Conservation (phyloP, 2,113 vertebrate species). For the Gambusia affinis region DNA sequence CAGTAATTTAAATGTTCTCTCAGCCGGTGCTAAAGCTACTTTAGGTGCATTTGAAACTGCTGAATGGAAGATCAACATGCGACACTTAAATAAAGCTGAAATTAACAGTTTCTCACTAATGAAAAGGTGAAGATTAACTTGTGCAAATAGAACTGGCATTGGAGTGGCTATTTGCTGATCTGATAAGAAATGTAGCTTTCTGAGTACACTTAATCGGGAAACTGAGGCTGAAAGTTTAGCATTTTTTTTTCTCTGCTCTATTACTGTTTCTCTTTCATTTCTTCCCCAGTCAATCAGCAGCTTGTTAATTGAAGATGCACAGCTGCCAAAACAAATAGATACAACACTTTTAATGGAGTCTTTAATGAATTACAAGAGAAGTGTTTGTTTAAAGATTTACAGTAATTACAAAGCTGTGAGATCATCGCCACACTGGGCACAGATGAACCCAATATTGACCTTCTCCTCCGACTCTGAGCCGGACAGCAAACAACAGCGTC, state of each 20-base stretch:
- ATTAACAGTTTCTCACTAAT: too few relatives aligned
- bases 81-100: too few relatives aligned
- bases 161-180: too few relatives aligned
- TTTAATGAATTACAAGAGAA: conserved; percentile 18
- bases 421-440: not conserved
- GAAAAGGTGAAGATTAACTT: too few relatives aligned
- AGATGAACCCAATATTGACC: conserved; percentile 16
- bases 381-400: conserved; percentile 16
- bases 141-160: too few relatives aligned
- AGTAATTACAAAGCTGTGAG: not conserved
- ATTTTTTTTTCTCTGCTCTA: not conserved
- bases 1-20: too few relatives aligned
- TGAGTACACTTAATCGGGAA: not conserved
- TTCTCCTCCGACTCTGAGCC: conserved; percentile 7
- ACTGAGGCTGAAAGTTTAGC: not conserved
- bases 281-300: conserved; percentile 7
- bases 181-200: too few relatives aligned
- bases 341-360: conserved; percentile 13
- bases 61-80: too few relatives aligned
- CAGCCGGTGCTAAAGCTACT: too few relatives aligned
- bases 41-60: too few relatives aligned
- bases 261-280: not conserved
- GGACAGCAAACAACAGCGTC: conserved; percentile 18
- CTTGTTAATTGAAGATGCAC: conserved; percentile 13
- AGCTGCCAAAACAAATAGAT: conserved; percentile 13